Base-by-base conservation (phyloP, 2,797 vertebrate species). In the Chromis chromis region DNA sequence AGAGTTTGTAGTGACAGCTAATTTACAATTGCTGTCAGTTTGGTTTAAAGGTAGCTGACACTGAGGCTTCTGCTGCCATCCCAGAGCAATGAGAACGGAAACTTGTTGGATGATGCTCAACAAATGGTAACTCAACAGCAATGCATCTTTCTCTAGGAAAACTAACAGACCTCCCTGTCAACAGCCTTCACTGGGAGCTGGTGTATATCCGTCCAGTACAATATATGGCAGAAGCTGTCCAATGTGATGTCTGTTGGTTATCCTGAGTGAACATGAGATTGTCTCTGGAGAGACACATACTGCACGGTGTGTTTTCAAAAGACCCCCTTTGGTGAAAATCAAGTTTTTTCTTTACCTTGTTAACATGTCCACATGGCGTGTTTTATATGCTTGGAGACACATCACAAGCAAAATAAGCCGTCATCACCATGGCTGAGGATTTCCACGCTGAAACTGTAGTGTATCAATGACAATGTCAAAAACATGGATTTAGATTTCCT, bases 1-100 rank as follows among this genome's bases (percentile, higher is more conserved):
- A 62, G 28, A 78, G 76, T 79, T 81, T 65, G 70, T 49, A 75
- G 55, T 78, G 78, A 79, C 64, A 85, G 65, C 66, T 66, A 64
- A 83, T 84, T 83, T 79, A 60, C 72, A 70, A 50, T 81, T 73
- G 84, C 62, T 81, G 62, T 75, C 77, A 72, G 54, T 27, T 67
- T 67, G 62, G 24, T 70, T 76, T 58, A 53, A 78, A 78, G 17
- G 55, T n/a, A 61, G 74, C n/a, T 50, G 76, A 70, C 46, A 13
- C 42, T 46, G 48, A 76, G 31, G 28, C 46, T 69, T 76, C 76
- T 46, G 58, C 42, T 64, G 39, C 58, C 76, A 64, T 66, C n/a
- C 17, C 22, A 46, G 56, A n/a, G 19, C 44, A 6, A 39, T 33
- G 66, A 25, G 55, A 69, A 21, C 25, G 58, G 33, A 58, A 73